Evolutionary conservation across 2,797 vertebrate genomes (phyloP), one percentile per base, ranked within the genome.

Genomic region (Poliocrania exsul): DNA sequence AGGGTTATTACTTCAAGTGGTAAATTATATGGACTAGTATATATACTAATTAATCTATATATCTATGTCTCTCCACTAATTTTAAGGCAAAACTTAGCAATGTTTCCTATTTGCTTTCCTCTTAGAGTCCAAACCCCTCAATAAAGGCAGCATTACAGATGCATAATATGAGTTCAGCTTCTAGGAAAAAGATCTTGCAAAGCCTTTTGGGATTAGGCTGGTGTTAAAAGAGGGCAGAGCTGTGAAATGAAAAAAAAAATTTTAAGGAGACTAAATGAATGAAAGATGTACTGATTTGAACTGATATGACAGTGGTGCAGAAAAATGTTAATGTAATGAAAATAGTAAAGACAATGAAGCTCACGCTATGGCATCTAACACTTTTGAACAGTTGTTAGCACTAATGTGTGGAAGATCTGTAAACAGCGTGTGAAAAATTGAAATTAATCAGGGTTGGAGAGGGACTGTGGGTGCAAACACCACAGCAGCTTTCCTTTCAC

Each of bases 401-500:
- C 50, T 88, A 87, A 85, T 87, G 18, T 88, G 81, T 86, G 79
- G 72, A 64, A 4, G 29, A 64, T 92, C 92, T 94, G 70, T 77
- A 95, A 92, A 72, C 35, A 89, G 24, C 88, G 24, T 93, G 83
- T 95, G 74, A 64, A 93, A 62, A 93, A 75, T 78, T 71, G 78
- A 42, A 87, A 81, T 90, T 61, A 87, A 61, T 83, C 19, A 49
- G 37, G 21, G 14, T 40, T 85, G 33, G 50, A 88, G 71, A 70
- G 28, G 38, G 35, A 18, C 81, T 75, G 44, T 62, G 28, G 47
- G 81, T 86, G 81, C 38, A 79, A 84, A 73, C 58, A 75, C 54
- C 17, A 12, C 17, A 50, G 66, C 42, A 54, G 37, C 70, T 93
- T 54, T 83, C 18, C 6, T 69, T 54, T 92, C 49, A 42, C 49